These are phyloP conservation scores for Pristionchus arcanus DNA, from an alignment of 2,888 invertebrate genomes.

Conservation along the genomic window DNA sequence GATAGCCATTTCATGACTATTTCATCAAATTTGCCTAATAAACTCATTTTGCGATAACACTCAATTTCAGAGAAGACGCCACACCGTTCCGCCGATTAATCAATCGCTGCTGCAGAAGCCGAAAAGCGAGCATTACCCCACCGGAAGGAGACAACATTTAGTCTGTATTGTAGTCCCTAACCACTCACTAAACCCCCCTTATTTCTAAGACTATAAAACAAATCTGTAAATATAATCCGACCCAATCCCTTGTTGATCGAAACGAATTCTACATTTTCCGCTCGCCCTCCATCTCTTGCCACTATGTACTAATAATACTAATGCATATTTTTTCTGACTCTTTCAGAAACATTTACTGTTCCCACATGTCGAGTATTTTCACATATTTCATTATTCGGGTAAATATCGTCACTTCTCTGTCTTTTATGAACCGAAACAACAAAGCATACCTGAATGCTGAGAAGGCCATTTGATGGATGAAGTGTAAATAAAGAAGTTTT, in stretches of 20 bases:
- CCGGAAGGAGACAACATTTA: not conserved
- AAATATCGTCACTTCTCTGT: too few relatives aligned
- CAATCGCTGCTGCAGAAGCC: slow-evolving; percentile 25
- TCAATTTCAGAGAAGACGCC: slow-evolving; percentile 35
- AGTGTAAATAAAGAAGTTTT: slow-evolving; percentile 33
- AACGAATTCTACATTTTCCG: too few relatives aligned
- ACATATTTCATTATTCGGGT: too few relatives aligned
- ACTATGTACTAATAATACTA: too few relatives aligned
- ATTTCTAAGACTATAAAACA: not conserved
- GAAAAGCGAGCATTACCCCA: not conserved
- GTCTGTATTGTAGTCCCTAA: not conserved
- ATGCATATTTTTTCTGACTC: too few relatives aligned
- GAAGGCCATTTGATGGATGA: slow-evolving; percentile 51
- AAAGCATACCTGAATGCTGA: slow-evolving; percentile 42
- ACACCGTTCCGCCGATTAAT: slow-evolving; percentile 13
- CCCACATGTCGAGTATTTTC: too few relatives aligned
- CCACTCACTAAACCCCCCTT: not conserved
- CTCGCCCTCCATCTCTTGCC: too few relatives aligned
- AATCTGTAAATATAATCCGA: not conserved
- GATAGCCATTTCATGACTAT: too few relatives aligned
- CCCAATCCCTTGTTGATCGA: too few relatives aligned
- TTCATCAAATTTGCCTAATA: too few relatives aligned
- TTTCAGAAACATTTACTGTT: too few relatives aligned
- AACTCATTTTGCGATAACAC: not conserved
- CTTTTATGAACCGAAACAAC: too few relatives aligned